Evolutionary conservation across 1,140 invertebrate genomes (phyloP).

Genomic region (Delia radicum): DNA sequence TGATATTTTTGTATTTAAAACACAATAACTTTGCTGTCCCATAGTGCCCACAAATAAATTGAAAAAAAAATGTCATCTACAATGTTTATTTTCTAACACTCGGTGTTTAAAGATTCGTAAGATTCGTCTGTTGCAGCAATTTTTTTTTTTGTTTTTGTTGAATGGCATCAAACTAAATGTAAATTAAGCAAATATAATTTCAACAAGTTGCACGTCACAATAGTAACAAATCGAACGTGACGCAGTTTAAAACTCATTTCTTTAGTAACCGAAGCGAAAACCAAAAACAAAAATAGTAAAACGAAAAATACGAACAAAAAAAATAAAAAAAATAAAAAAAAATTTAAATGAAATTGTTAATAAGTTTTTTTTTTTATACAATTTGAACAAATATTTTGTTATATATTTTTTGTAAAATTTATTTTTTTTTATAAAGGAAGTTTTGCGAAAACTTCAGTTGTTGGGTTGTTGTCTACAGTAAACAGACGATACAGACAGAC

Average conservation of each 20-base stretch:
- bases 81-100: background rate
- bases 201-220: constrained; percentile 19
- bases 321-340: background rate
- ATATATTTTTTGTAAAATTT: no score
- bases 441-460: no score
- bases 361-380: no score
- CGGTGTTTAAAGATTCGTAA: background rate
- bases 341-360: background rate
- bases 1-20: background rate
- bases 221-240: constrained; percentile 23
- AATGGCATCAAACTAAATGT: background rate
- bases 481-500: no score
- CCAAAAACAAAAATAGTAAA: background rate
- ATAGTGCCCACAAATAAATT: no score
- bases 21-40: no score
- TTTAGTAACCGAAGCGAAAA: background rate
- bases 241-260: constrained; percentile 18
- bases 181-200: constrained; percentile 22
- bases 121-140: background rate
- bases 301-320: background rate
- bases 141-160: no score
- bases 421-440: background rate
- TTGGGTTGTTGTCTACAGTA: background rate
- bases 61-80: no score
- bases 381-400: no score